Evolutionary conservation across 2,888 invertebrate species (phyloP), one percentile per base, ranked within the genome.

Genomic region (Crossocerus cetratus): DNA sequence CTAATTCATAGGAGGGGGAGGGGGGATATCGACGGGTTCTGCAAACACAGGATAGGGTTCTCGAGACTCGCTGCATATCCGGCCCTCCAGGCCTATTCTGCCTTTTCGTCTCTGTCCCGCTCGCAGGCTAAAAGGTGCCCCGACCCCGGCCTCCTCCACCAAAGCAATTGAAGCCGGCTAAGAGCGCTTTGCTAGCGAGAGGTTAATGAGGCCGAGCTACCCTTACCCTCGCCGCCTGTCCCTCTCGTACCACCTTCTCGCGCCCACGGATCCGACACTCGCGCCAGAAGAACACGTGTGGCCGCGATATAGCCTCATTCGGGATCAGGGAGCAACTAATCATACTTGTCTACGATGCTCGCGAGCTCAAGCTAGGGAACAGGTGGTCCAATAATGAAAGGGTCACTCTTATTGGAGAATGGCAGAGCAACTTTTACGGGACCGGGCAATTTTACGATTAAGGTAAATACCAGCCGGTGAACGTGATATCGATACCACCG

Each of bases 91-190:
- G 60, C 69, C 65, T 57, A 49, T 62, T 55, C 61, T 59, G 66
- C 64, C 57, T 53, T 45, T 43, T 16, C 23, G 1, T 21, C 58
- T 22, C 63, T 22, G 49, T 8, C 54, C 16, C 60, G 13, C 21
- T 21, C 18, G 44, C 60, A 64, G 58, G 70, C 72, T 82, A 82
- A 86, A 85, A 85, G 80, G 81, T 84, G 74, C 74, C 66, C 77
- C 71, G 73, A 72, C 72, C 64, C 71, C 73, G 59, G 77, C 74
- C 78, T 81, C 72, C 76, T 81, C 81, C 79, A 80, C 79, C 81
- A 81, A 84, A 80, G 86, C 85, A 85, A 84, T 85, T 83, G 82
- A 84, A 83, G 78, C 82, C 73, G 76, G 75, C 80, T 82, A 86
- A 86, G 84, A 80, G 86, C 80, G 86, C 83, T 86, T 79, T 74